Evolutionary conservation across 2,888 invertebrate genomes (phyloP).

Genomic region (Girardia tigrina): DNA sequence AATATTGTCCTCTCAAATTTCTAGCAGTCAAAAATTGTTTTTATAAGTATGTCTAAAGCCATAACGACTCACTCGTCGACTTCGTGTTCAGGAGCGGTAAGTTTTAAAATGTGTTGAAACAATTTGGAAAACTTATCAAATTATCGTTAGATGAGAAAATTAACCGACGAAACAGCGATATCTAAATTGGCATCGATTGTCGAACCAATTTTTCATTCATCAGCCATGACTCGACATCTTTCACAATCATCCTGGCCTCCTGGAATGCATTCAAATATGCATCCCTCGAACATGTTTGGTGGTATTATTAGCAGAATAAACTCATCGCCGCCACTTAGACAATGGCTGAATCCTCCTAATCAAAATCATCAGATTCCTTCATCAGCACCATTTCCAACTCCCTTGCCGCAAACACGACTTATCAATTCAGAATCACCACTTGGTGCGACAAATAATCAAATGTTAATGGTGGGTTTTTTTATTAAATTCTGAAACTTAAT

Average conservation of each 20-base stretch:
- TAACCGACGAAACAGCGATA: background rate
- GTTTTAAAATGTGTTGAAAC: background rate
- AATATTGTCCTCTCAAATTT: background rate
- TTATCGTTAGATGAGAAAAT: background rate
- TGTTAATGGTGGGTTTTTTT: background rate
- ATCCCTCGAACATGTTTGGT: background rate
- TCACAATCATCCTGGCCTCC: background rate
- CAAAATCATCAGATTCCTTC: constrained; percentile 11
- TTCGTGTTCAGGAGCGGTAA: background rate
- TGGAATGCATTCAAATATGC: constrained; percentile 4
- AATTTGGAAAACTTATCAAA: background rate
- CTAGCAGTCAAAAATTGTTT: too few species aligned
- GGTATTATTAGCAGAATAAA: background rate
- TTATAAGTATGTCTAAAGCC: background rate
- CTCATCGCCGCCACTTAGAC: background rate
- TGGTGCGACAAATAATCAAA: background rate
- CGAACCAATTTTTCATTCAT: background rate
- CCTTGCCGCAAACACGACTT: background rate
- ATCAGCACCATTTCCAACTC: background rate
- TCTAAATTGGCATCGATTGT: background rate
- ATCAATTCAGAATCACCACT: constrained; percentile 6
- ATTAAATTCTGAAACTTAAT: background rate
- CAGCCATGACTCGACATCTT: background rate
- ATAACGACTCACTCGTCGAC: background rate
- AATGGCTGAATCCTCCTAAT: background rate